These are phyloP conservation scores for Diadumene lineata DNA, from an alignment of 92 coral and sea anemone genomes.

Conservation along the genomic window DNA sequence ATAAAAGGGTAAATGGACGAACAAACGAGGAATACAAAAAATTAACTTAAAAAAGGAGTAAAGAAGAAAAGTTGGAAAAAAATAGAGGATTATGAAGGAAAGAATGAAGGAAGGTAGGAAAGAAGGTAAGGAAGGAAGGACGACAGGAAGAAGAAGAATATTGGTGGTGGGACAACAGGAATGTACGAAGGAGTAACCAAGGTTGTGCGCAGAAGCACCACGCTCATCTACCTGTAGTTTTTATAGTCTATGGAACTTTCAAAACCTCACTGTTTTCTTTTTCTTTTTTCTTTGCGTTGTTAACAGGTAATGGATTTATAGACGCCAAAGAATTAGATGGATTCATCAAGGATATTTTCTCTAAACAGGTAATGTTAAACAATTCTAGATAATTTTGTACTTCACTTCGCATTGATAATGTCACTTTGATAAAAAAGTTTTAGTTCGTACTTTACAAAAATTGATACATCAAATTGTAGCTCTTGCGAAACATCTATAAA, in stretches of 20 bases:
- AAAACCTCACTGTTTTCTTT: background rate
- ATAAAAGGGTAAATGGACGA: background rate
- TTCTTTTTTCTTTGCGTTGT: background rate
- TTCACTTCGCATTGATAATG: too few species aligned
- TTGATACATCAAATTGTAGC: too few species aligned
- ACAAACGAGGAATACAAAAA: background rate
- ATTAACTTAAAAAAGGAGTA: background rate
- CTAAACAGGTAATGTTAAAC: slow-evolving; percentile 22
- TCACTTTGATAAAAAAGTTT: too few species aligned
- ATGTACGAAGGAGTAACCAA: background rate
- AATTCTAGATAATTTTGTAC: too few species aligned
- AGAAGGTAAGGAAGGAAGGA: background rate
- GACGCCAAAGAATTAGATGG: slow-evolving; percentile 68
- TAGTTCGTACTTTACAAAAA: too few species aligned
- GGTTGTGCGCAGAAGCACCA: background rate
- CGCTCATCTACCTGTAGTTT: too few species aligned
- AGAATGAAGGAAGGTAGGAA: background rate
- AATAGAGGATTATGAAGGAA: background rate
- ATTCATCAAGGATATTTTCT: slow-evolving; percentile 31
- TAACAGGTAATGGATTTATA: slow-evolving; percentile 68
- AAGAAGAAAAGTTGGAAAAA: background rate
- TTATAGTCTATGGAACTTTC: background rate
- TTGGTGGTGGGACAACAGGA: background rate
- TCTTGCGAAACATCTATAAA: too few species aligned
- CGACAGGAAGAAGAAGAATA: background rate